These are phyloP conservation scores for Lepidurus apus DNA, from an alignment of 1,140 invertebrate genomes.

Conservation along the genomic window DNA sequence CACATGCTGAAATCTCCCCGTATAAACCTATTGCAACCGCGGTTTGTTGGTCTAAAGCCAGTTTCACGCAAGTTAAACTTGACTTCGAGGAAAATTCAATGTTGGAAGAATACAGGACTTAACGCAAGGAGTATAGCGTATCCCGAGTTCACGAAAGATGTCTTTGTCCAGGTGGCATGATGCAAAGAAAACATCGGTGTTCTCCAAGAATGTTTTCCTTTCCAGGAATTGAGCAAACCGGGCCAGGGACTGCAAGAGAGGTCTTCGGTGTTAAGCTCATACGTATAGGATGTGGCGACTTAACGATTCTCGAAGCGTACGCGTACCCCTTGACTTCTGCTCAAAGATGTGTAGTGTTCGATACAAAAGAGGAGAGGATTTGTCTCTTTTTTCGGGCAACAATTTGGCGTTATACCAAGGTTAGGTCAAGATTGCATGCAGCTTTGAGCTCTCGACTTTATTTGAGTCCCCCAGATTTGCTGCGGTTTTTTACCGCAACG, in stretches of 20 bases:
- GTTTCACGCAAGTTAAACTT: not conserved
- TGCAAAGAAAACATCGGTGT: slow-evolving; percentile 19
- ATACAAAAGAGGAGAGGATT: not conserved
- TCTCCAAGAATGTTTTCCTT: not conserved
- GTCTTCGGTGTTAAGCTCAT: not conserved
- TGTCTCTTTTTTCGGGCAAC: not conserved
- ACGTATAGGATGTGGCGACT: not conserved
- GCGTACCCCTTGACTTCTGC: not conserved
- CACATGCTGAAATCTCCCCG: not conserved
- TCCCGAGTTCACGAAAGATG: not conserved
- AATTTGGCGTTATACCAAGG: not conserved
- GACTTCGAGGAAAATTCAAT: not conserved
- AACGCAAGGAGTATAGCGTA: not conserved
- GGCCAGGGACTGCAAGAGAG: not conserved
- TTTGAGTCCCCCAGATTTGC: not conserved
- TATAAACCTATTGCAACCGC: not conserved
- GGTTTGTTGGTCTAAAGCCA: slow-evolving; percentile 3
- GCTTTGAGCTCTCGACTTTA: not conserved
- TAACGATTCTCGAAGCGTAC: not conserved
- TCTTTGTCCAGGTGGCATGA: not conserved
- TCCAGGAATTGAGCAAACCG: not conserved
- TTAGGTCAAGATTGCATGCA: not conserved
- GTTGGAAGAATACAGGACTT: not conserved
- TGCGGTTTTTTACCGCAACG: not conserved
- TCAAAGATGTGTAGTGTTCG: not conserved